Evolutionary conservation across 2,113 vertebrate genomes (phyloP).

Genomic region (Campylorhamphus procurvoides): DNA sequence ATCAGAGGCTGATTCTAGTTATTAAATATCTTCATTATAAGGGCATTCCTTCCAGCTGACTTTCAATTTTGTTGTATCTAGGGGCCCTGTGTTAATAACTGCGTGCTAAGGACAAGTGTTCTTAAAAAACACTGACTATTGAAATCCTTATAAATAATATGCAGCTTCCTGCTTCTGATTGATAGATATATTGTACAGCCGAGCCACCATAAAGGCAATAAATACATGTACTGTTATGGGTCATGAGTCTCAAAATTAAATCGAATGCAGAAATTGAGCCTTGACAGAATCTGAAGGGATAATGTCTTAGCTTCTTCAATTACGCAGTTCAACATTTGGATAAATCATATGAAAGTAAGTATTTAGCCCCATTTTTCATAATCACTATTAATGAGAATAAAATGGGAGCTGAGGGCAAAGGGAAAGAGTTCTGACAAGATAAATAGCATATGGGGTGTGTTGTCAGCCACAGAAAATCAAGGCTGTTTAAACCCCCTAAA

Average conservation of each 20-base stretch:
- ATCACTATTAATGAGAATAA: constrained; percentile 67
- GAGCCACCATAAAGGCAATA: constrained; percentile 9
- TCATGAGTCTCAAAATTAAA: constrained; percentile 62
- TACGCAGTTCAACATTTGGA: constrained; percentile 60
- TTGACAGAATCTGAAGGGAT: constrained; percentile 60
- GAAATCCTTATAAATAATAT: background rate
- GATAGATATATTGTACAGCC: constrained; percentile 14
- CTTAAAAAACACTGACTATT: constrained; percentile 22
- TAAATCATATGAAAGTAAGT: constrained; percentile 65
- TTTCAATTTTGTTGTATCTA: constrained; percentile 25
- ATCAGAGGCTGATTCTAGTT: background rate
- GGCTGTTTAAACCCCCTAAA: constrained; percentile 57
- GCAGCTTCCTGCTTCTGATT: constrained; percentile 16
- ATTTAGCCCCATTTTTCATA: constrained; percentile 59
- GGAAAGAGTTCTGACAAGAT: constrained; percentile 67
- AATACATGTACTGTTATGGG: constrained; percentile 50
- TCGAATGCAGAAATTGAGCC: constrained; percentile 69
- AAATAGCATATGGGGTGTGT: constrained; percentile 73
- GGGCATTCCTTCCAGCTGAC: constrained; percentile 35
- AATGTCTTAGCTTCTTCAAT: constrained; percentile 59
- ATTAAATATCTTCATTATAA: constrained; percentile 47
- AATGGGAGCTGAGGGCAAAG: constrained; percentile 64
- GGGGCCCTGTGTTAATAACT: constrained; percentile 19
- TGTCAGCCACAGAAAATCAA: constrained; percentile 66
- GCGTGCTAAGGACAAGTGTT: background rate